Evolutionary conservation across 1,140 invertebrate species (phyloP).

Genomic region (Druon quercuslanigerum): DNA sequence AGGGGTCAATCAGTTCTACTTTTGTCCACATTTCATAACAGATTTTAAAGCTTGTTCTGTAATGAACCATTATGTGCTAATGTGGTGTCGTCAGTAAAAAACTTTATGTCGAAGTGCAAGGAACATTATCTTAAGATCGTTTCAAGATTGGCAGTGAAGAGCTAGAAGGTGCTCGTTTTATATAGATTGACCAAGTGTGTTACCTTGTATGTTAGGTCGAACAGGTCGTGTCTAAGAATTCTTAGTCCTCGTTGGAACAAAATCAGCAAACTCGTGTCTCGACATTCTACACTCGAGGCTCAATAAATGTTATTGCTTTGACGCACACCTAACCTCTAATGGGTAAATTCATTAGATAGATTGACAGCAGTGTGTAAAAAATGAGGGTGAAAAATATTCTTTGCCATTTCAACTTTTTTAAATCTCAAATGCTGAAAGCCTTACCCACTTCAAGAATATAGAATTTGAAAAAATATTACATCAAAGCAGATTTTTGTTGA

Average conservation of each 20-base stretch:
- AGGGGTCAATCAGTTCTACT: no score
- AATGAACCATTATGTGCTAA: background rate
- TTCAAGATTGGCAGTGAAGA: constrained; percentile 25
- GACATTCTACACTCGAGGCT: constrained; percentile 25
- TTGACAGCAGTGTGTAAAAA: constrained; percentile 12
- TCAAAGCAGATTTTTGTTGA: no score
- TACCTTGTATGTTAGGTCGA: constrained; percentile 24
- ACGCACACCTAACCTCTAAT: constrained; percentile 24
- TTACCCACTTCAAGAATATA: no score
- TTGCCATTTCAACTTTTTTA: constrained; percentile 12
- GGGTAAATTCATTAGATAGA: constrained; percentile 28
- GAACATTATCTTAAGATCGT: background rate
- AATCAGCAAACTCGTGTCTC: constrained; percentile 28
- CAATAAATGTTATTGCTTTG: constrained; percentile 31
- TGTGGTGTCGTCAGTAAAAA: background rate
- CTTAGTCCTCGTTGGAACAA: constrained; percentile 26
- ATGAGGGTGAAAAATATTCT: constrained; percentile 13
- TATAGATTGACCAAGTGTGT: constrained; percentile 23
- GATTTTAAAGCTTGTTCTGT: no score
- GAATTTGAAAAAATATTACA: no score
- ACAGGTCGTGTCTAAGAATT: constrained; percentile 27
- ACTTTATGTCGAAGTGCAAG: constrained; percentile 7
- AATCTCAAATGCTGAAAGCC: background rate
- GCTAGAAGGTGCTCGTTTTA: constrained; percentile 1
- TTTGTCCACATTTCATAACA: no score